These are phyloP conservation scores for Drosophila acutilabella DNA, from an alignment of 2,888 invertebrate species.

Conservation along the genomic window DNA sequence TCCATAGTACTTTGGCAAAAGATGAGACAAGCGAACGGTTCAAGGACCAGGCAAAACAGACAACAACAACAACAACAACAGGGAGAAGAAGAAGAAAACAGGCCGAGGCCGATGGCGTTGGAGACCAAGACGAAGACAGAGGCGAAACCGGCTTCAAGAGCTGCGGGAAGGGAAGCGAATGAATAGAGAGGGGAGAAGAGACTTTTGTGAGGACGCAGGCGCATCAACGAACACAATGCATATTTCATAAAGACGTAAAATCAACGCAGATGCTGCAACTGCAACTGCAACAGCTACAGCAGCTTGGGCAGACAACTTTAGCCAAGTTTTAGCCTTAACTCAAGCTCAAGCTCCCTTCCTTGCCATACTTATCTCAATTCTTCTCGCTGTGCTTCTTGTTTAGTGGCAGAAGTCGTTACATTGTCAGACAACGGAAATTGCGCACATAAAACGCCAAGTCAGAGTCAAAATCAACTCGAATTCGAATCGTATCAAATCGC, in stretches of 20 bases:
- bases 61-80: constrained; percentile 13
- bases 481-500: constrained; percentile 31
- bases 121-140: neutral
- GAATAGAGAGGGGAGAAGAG: neutral
- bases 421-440: constrained; percentile 73
- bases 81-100: constrained; percentile 30
- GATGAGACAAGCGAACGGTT: constrained; percentile 66
- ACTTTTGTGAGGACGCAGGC: constrained; percentile 62
- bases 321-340: constrained; percentile 10
- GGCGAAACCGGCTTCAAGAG: constrained; percentile 59
- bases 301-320: constrained; percentile 16
- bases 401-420: constrained; percentile 71
- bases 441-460: constrained; percentile 67
- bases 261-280: constrained; percentile 52
- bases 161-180: neutral
- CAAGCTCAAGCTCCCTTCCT: neutral
- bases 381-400: constrained; percentile 36
- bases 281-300: constrained; percentile 43
- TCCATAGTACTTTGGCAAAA: neutral
- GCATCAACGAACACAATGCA: constrained; percentile 49
- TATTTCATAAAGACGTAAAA: constrained; percentile 57
- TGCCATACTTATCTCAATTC: neutral
- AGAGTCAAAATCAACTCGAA: constrained; percentile 10
- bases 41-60: constrained; percentile 77
- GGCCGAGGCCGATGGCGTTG: constrained; percentile 45